Percentiles rank a stretch among this genome's conserved stretches.
Conservation (phyloP, 2,797 vertebrate species). For the Myripristis jacobus region DNA sequence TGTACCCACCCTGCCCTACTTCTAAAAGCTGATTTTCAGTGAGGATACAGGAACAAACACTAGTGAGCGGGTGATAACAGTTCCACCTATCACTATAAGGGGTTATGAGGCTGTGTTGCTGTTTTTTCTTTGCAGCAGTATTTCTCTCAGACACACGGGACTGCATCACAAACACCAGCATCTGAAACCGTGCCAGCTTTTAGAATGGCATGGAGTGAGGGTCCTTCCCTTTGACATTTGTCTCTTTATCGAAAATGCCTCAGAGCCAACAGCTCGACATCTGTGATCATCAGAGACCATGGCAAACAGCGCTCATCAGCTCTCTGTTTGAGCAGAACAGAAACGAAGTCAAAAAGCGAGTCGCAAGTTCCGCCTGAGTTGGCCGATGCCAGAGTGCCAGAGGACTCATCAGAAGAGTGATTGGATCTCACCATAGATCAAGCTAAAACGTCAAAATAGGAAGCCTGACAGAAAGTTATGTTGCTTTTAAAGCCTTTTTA, state of each 20-base stretch:
- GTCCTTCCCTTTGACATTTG: constrained; percentile 72
- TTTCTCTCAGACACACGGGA: constrained; percentile 45
- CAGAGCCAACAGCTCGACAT: constrained; percentile 74
- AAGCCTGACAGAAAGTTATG: constrained; percentile 20
- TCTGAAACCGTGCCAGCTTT: constrained; percentile 68
- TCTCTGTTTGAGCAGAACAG: constrained; percentile 48
- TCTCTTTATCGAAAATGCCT: constrained; percentile 76
- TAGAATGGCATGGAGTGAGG: constrained; percentile 61
- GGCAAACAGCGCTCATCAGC: constrained; percentile 68
- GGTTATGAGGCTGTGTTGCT: constrained; percentile 23
- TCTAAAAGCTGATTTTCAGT: constrained; percentile 37
- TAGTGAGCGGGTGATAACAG: constrained; percentile 40
- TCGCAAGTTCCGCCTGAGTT: constrained; percentile 36
- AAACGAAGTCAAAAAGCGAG: constrained; percentile 48
- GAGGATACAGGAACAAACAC: constrained; percentile 31
- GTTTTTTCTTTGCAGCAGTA: constrained; percentile 41
- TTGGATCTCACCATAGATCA: constrained; percentile 35
- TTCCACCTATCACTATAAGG: constrained; percentile 31
- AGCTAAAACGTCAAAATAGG: constrained; percentile 21
- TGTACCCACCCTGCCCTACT: constrained; percentile 24
- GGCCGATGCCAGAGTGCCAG: constrained; percentile 16
- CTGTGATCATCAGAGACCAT: constrained; percentile 76
- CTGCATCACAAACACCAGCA: constrained; percentile 67
- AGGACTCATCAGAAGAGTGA: constrained; percentile 44
- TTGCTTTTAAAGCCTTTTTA: constrained; percentile 52